Percentiles rank a stretch among this genome's conserved stretches.
Evolutionary conservation across 2,888 invertebrate species (phyloP).

Genomic region (Eilema sororculum): DNA sequence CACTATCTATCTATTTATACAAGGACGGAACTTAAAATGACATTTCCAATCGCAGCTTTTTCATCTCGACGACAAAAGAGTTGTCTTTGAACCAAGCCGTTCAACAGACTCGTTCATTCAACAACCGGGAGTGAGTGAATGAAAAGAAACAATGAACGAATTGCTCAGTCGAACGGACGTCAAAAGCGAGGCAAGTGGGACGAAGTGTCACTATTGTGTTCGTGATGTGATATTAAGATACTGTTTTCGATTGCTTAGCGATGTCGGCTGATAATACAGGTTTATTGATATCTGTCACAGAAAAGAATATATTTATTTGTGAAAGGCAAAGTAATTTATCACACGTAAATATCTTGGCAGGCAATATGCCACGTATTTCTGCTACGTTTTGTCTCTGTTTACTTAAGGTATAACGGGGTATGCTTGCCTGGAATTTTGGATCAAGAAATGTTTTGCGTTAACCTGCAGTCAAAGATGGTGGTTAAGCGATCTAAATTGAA

Average conservation of each 20-base stretch:
- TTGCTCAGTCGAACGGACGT: conserved; percentile 54
- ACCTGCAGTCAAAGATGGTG: conserved; percentile 39
- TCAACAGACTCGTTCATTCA: conserved; percentile 63
- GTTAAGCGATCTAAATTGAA: conserved; percentile 45
- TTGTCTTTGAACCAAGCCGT: conserved; percentile 65
- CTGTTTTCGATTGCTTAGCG: conserved; percentile 25
- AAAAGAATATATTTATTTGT: conserved; percentile 9
- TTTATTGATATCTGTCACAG: conserved; percentile 14
- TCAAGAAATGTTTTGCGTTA: conserved; percentile 24
- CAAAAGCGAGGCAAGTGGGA: conserved; percentile 54
- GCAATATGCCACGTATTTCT: conserved; percentile 4
- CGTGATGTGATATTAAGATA: conserved; percentile 49
- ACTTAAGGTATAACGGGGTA: background rate
- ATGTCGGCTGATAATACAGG: conserved; percentile 25
- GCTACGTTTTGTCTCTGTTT: conserved; percentile 5
- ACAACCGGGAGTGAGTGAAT: conserved; percentile 55
- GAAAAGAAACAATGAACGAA: conserved; percentile 66
- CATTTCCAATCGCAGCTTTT: conserved; percentile 63
- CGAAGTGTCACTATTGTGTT: conserved; percentile 48
- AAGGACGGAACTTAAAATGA: conserved; percentile 52
- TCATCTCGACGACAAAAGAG: conserved; percentile 65
- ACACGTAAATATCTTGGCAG: conserved; percentile 9
- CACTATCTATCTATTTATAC: conserved; percentile 42
- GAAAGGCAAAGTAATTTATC: conserved; percentile 12
- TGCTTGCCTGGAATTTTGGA: background rate